Conservation (phyloP, 2,797 vertebrate species). For the Coregonus sp. region DNA sequence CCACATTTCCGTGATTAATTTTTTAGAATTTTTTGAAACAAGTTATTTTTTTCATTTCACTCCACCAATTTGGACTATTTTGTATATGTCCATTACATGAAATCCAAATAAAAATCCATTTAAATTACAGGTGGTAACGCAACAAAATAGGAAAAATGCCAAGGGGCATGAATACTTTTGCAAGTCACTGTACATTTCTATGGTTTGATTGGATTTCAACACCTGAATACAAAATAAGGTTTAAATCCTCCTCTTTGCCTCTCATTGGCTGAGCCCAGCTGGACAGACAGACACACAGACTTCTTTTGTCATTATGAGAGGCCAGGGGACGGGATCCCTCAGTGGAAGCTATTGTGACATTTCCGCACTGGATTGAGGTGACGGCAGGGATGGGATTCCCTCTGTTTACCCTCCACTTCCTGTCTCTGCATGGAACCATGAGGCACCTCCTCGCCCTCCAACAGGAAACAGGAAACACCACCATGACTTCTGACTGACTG, state of each 20-base stretch:
- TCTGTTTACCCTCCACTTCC: slow-evolving; percentile 73
- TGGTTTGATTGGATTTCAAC: slow-evolving; percentile 9
- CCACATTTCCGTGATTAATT: too few species aligned
- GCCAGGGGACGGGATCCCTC: slow-evolving; percentile 32
- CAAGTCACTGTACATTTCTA: neutral
- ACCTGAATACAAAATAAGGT: slow-evolving; percentile 32
- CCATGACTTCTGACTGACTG: neutral
- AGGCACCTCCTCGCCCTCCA: slow-evolving; percentile 39
- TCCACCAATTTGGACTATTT: too few species aligned
- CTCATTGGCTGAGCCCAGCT: neutral
- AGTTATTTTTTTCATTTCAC: too few species aligned
- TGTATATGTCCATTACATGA: too few species aligned
- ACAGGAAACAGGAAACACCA: slow-evolving; percentile 31
- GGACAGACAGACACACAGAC: neutral
- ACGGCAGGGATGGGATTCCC: slow-evolving; percentile 68
- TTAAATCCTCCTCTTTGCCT: slow-evolving; percentile 36
- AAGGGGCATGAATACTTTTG: too few species aligned
- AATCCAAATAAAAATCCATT: too few species aligned
- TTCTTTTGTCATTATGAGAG: slow-evolving; percentile 3
- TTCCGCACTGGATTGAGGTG: slow-evolving; percentile 52
- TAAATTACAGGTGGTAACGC: too few species aligned
- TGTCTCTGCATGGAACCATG: slow-evolving; percentile 63
- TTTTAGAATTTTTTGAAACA: too few species aligned
- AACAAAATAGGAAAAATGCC: too few species aligned
- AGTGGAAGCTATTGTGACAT: slow-evolving; percentile 55